These are phyloP conservation scores for Benthosema pterotum DNA, from an alignment of 2,797 vertebrate species.

Conservation along the genomic window DNA sequence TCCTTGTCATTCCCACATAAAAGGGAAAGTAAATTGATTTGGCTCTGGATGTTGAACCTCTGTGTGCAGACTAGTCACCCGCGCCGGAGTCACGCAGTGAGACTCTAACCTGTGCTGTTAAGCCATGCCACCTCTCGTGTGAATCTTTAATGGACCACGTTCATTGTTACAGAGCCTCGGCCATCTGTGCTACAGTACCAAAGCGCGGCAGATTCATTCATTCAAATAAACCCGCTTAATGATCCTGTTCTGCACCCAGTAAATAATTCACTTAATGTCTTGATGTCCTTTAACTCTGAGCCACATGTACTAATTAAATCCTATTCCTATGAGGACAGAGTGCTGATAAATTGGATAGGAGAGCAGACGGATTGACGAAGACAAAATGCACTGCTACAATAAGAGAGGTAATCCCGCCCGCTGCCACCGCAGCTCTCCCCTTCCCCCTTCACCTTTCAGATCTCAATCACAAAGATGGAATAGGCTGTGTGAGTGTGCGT, in stretches of 20 bases:
- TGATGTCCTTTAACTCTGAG: conserved; percentile 64
- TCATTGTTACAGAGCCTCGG: conserved; percentile 47
- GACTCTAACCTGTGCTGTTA: conserved; percentile 54
- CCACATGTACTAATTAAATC: conserved; percentile 73
- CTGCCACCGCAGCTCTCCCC: conserved; percentile 6
- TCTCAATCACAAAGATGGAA: conserved; percentile 53
- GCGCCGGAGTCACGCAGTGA: conserved; percentile 53
- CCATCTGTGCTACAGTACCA: conserved; percentile 69
- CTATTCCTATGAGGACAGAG: conserved; percentile 55
- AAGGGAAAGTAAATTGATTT: conserved; percentile 56
- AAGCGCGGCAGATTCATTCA: conserved; percentile 53
- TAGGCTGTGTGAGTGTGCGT: conserved; percentile 15
- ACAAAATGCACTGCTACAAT: conserved; percentile 53
- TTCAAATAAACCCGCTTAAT: conserved; percentile 67
- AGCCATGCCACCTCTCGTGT: conserved; percentile 65
- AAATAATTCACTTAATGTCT: conserved; percentile 73
- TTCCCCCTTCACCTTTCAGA: conserved; percentile 53
- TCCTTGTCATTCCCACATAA: conserved; percentile 43
- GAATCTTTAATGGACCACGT: conserved; percentile 66
- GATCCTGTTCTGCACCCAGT: conserved; percentile 62
- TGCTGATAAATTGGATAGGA: conserved; percentile 50
- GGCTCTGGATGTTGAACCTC: conserved; percentile 44
- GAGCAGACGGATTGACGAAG: conserved; percentile 62
- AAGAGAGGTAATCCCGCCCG: conserved; percentile 29
- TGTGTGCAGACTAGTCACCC: conserved; percentile 46